phyloP scores from a whole-genome alignment of 2,888 invertebrate genomes.

The Tenthredo distinguenda region DNA sequence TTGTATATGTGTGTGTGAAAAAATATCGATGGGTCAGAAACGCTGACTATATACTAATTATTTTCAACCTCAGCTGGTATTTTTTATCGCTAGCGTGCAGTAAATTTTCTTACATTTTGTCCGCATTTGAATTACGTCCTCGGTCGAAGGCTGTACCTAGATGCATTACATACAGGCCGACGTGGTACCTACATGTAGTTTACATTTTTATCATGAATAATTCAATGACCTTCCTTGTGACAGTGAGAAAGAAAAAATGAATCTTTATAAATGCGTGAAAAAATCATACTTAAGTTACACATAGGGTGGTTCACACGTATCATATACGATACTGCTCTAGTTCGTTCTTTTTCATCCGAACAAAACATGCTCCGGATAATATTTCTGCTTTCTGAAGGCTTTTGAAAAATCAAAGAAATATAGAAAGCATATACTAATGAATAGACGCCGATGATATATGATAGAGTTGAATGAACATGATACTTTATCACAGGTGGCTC shows the following conservation, averaged over 20 bases:
- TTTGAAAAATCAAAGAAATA: neutral
- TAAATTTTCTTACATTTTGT: neutral
- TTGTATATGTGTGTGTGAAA: neutral
- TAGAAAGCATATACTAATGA: neutral
- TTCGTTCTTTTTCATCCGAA: neutral
- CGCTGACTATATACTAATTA: neutral
- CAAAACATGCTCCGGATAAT: neutral
- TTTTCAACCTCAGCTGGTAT: neutral
- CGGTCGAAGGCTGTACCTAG: constrained; percentile 2
- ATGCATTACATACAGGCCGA: neutral
- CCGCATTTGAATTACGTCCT: constrained; percentile 5
- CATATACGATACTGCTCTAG: neutral
- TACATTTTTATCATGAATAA: constrained; percentile 4
- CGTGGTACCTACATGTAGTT: neutral
- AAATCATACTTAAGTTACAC: neutral
- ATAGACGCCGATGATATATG: neutral
- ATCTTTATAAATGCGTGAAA: constrained; percentile 11
- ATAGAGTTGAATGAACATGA: neutral
- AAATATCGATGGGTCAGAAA: neutral
- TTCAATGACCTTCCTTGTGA: constrained; percentile 2
- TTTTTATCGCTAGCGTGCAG: neutral
- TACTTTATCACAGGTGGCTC: neutral
- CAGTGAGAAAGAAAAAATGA: neutral
- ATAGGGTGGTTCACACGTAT: neutral
- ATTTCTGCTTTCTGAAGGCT: neutral